Evolutionary conservation across 2,797 vertebrate species (phyloP), one percentile per base, ranked within the genome.

Genomic region (Nyctibius grandis): DNA sequence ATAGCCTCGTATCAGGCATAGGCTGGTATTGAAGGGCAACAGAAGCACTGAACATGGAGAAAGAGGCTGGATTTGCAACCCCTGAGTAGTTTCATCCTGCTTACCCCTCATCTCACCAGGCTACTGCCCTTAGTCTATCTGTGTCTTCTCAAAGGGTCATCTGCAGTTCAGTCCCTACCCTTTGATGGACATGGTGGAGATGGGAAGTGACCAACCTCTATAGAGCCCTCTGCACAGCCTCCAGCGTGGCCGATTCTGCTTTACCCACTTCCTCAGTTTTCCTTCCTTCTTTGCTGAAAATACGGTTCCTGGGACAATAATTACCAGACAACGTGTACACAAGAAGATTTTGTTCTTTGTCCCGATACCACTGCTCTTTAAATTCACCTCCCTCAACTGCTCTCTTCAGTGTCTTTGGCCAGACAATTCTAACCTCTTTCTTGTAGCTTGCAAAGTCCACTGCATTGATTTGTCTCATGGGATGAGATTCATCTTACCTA

Each of bases 401-500:
- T 57, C 47, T 40, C 86, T 57, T 19, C 51, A 42, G 42, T 13
- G 65, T 23, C 15, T 90, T 85, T 51, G 48, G 31, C 50, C 85
- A 92, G 92, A 33, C 50, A 78, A 38, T 51, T 84, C 77, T 33
- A 73, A 74, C 54, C 63, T 75, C 40, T 45, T 68, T 34, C 25
- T n/a, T 45, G 54, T 22, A 59, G 15, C 0, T 0, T 75, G n/a
- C 59, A 31, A 90, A 76, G 51, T 36, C 79, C 76, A 54, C 45
- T 50, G 73, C 65, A 95, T 88, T 96, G 90, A 86, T 95, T 88
- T 84, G 80, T 72, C 74, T 72, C 15, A 0, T 0, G 1, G 50
- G 61, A 67, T 73, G 69, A 70, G 79, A 82, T 90, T 87, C 38
- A 34, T 85, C 80, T 89, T 82, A 59, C 90, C 92, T 76, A 13